phyloP scores from a whole-genome alignment of 2,113 vertebrate genomes.

The Cynocephalus volans region DNA sequence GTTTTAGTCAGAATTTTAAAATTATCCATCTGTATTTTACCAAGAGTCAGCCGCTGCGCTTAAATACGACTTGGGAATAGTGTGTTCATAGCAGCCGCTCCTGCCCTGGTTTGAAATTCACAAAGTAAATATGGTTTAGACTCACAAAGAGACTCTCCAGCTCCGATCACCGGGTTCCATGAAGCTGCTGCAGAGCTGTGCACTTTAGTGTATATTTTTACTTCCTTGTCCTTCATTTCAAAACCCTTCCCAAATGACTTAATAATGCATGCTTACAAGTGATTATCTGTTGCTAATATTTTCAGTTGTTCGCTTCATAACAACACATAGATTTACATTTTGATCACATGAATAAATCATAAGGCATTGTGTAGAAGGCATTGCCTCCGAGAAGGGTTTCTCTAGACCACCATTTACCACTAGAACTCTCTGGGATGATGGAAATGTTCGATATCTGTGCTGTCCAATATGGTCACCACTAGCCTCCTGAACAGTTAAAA shows the following conservation, averaged over 20 bases:
- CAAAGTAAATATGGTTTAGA: background rate
- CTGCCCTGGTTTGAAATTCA: slow-evolving; percentile 20
- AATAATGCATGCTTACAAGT: slow-evolving; percentile 39
- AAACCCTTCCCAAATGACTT: slow-evolving; percentile 53
- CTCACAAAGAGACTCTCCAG: background rate
- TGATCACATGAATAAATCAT: slow-evolving; percentile 60
- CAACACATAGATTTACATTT: slow-evolving; percentile 23
- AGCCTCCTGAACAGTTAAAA: background rate
- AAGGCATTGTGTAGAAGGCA: background rate
- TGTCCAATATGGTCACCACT: rapidly evolving
- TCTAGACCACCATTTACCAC: background rate
- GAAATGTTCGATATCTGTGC: background rate
- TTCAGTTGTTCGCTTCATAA: slow-evolving; percentile 41
- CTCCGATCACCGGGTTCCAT: background rate
- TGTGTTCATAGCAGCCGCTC: background rate
- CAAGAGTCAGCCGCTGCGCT: background rate
- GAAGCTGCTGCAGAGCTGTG: background rate
- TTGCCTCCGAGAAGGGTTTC: slow-evolving; percentile 43
- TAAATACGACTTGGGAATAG: background rate
- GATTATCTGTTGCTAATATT: slow-evolving; percentile 53
- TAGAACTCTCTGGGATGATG: background rate
- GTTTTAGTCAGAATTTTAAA: slow-evolving; percentile 36
- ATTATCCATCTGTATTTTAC: slow-evolving; percentile 27
- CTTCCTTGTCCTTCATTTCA: slow-evolving; percentile 58
- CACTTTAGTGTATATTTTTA: background rate